Evolutionary conservation across 2,888 invertebrate genomes (phyloP), one percentile per base, ranked within the genome.

Genomic region (Andricus curvator): DNA sequence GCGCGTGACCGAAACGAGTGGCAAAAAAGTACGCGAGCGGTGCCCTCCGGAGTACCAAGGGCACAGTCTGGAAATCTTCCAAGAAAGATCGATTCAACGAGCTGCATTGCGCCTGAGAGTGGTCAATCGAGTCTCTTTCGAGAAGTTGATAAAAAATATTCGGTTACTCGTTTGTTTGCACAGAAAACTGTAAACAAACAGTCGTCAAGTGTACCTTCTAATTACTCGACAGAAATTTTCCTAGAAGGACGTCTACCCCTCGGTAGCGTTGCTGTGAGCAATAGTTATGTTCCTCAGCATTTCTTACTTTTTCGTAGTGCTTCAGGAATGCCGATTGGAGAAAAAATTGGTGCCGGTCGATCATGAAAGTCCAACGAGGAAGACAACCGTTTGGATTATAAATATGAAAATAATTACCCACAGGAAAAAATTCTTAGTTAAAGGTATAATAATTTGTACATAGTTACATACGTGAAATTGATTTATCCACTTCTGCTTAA

Each of bases 51-150:
- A 65, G 65, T 29, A 65, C 65, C 65, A 65, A 65, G 65, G 65
- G 65, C 65, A 65, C 33, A 29, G 65, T 65, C 65, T 65, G 65
- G 65, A 65, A 65, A 65, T 65, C 65, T 65, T 65, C 65, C 65
- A 65, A 65, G 65, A 65, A 65, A 65, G 65, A 65, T 65, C 65
- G 29, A 65, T 65, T 65, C 65, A 65, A 65, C 65, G 20, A 65
- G 78, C 67, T 79, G 79, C 74, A 79, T 70, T 79, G 79, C 74
- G 29, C 65, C 33, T 37, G 29, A 65, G 65, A 65, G 65, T 65
- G 33, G 65, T 65, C 65, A 65, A 65, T 65, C 65, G 65, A 65
- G 65, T 65, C 33, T 8, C 33, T 37, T 65, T 65, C 65, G 33
- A 65, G 65, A 65, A 37, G 33, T 20, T 29, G 37, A 65, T 33